Base-by-base conservation (phyloP, 1,140 invertebrate species). In the Helicoverpa armigera region DNA sequence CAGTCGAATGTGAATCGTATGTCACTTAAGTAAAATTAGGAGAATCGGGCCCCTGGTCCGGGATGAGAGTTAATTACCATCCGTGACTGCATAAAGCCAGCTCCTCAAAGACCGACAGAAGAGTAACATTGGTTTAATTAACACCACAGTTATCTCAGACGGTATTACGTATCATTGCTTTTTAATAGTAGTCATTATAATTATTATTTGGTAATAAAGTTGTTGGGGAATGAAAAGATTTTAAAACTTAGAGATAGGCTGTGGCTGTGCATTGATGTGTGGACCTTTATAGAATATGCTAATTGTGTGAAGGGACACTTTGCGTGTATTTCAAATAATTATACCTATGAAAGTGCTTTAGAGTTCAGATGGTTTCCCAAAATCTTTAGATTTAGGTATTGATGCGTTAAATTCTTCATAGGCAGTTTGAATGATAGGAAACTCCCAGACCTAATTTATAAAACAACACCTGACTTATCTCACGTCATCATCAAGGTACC, bases 1-100 rank as follows among this genome's bases (percentile, higher is more conserved):
- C n/a, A n/a, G n/a, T n/a, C n/a, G n/a, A n/a, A n/a, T n/a, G n/a
- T n/a, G n/a, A n/a, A n/a, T n/a, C n/a, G n/a, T n/a, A n/a, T n/a
- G n/a, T n/a, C n/a, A n/a, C n/a, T n/a, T n/a, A n/a, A n/a, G n/a
- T n/a, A n/a, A n/a, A n/a, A n/a, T n/a, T n/a, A n/a, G n/a, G n/a
- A n/a, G n/a, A n/a, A n/a, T n/a, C n/a, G n/a, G 18, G 13, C 69
- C 51, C 31, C 5, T n/a, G 14, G 60, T 10, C 7, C 53, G 63
- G 74, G 53, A 63, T 65, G 48, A 53, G 23, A 65, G 60, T 76
- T 76, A 76, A 76, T 76, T 76, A 65, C 48, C 18, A 18, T 63
- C 43, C 58, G 31, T 63, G 58, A 29, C 35, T 12, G 43, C 29
- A 76, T 60, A 76, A 76, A 63, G 58, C 48, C 69, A 14, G 12